A percentile compares a stretch with the other conserved stretches of the same genome.
Evolutionary conservation across 2,797 vertebrate genomes (phyloP).

Genomic region (Microctenopoma lineatum): DNA sequence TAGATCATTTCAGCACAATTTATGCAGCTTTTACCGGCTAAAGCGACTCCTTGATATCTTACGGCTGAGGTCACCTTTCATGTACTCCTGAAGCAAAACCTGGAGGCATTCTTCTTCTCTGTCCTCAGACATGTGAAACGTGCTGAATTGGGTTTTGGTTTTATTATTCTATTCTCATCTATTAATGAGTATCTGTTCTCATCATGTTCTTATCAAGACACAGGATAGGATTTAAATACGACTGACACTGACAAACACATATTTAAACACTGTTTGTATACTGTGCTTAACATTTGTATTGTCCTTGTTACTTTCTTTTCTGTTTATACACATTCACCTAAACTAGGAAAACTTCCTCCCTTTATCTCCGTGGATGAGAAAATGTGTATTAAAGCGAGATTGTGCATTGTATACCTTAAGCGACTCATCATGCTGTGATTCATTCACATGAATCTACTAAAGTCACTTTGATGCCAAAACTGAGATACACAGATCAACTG

Average conservation of each 20-base stretch:
- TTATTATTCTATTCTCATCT: too few relatives aligned
- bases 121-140: conserved; percentile 11
- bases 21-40: conserved; percentile 32
- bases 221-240: not conserved
- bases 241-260: conserved; percentile 5
- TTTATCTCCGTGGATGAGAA: conserved; percentile 25
- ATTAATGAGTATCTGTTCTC: not conserved
- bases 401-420: conserved; percentile 46
- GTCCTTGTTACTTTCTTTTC: not conserved
- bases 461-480: conserved; percentile 60
- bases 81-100: conserved; percentile 16
- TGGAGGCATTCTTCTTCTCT: conserved; percentile 13
- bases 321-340: conserved; percentile 6
- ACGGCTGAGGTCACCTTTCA: conserved; percentile 47
- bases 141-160: not conserved
- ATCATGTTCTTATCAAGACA: conserved; percentile 4
- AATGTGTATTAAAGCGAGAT: conserved; percentile 32
- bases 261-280: not conserved
- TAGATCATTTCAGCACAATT: conserved; percentile 51
- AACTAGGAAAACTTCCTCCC: conserved; percentile 13
- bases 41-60: conserved; percentile 32
- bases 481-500: conserved; percentile 45
- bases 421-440: conserved; percentile 51
- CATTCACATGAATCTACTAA: conserved; percentile 51
- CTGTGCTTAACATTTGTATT: too few relatives aligned